Conservation (phyloP, 2,113 vertebrate species). For the Cairina moschata region DNA sequence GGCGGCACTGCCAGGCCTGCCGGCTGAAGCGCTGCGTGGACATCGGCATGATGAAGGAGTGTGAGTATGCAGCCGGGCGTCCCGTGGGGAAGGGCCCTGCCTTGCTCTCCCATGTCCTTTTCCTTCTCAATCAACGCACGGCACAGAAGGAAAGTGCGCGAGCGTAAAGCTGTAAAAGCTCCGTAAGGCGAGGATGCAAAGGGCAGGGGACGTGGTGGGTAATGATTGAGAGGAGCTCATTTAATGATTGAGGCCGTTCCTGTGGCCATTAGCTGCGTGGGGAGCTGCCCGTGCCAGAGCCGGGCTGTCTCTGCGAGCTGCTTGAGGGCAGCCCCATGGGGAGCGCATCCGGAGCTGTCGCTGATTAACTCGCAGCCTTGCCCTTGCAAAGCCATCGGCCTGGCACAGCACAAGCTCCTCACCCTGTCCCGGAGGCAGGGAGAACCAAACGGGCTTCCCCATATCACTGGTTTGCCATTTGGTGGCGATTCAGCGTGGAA, state of each 20-base stretch:
- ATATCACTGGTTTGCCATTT: rapidly evolving
- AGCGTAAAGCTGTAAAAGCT: too few species aligned
- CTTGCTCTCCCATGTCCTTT: rapidly evolving
- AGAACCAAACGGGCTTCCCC: neutral
- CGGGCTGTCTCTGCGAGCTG: neutral
- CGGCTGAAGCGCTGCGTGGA: slow-evolving; percentile 94
- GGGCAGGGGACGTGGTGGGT: neutral
- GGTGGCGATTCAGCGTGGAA: rapidly evolving
- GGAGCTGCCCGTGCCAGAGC: rapidly evolving
- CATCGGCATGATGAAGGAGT: slow-evolving; percentile 99
- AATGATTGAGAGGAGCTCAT: neutral
- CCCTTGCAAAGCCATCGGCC: neutral
- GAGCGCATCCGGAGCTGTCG: neutral
- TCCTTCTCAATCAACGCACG: rapidly evolving
- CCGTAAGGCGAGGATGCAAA: neutral
- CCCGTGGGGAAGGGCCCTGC: rapidly evolving
- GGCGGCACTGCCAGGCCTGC: slow-evolving; percentile 96
- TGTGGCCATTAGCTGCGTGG: rapidly evolving
- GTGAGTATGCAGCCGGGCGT: slow-evolving; percentile 77
- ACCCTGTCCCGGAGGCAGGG: neutral
- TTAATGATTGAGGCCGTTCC: neutral
- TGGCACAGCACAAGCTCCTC: rapidly evolving
- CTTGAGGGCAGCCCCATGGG: rapidly evolving
- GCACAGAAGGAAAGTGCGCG: rapidly evolving
- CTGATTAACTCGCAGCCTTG: neutral